Percentiles rank a stretch among this genome's conserved stretches.
These are phyloP conservation scores for Nixonia krombeini DNA, from an alignment of 1,140 invertebrate genomes.

Conservation along the genomic window DNA sequence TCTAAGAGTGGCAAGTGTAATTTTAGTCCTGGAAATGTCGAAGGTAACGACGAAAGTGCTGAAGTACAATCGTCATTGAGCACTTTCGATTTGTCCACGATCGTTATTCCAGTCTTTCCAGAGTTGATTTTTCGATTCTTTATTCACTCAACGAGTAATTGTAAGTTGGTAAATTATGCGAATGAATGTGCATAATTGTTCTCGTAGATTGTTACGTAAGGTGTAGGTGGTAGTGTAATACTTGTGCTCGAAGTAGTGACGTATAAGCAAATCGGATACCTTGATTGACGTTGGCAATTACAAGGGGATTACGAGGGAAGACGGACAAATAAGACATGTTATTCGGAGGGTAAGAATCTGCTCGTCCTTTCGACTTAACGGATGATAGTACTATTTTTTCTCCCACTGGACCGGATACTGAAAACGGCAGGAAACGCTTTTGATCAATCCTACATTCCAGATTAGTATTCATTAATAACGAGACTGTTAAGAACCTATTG, in stretches of 20 bases:
- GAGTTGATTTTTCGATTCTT: too few species aligned
- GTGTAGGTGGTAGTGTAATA: too few species aligned
- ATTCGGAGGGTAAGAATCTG: slow-evolving; percentile 8
- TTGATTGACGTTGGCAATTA: slow-evolving; percentile 29
- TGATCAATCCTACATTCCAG: background rate
- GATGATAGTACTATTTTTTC: slow-evolving; percentile 7
- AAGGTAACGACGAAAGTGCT: too few species aligned
- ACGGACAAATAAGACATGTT: slow-evolving; percentile 10
- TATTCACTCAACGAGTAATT: too few species aligned
- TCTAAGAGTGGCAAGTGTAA: too few species aligned
- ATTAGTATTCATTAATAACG: background rate
- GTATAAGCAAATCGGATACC: slow-evolving; percentile 15
- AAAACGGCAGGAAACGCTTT: background rate
- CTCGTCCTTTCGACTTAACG: slow-evolving; percentile 5
- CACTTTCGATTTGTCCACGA: too few species aligned
- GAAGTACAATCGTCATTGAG: too few species aligned
- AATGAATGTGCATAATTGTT: background rate
- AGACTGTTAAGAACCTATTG: background rate
- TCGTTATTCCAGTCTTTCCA: too few species aligned
- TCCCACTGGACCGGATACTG: slow-evolving; percentile 9
- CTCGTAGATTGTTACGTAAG: slow-evolving; percentile 10
- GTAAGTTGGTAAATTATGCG: too few species aligned
- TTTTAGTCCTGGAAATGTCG: too few species aligned
- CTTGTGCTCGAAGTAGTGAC: too few species aligned
- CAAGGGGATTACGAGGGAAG: slow-evolving; percentile 17